A percentile compares a stretch with the other conserved stretches of the same genome.
These are phyloP conservation scores for Phalanger gymnotis DNA, from an alignment of 2,797 vertebrate genomes.

Conservation along the genomic window DNA sequence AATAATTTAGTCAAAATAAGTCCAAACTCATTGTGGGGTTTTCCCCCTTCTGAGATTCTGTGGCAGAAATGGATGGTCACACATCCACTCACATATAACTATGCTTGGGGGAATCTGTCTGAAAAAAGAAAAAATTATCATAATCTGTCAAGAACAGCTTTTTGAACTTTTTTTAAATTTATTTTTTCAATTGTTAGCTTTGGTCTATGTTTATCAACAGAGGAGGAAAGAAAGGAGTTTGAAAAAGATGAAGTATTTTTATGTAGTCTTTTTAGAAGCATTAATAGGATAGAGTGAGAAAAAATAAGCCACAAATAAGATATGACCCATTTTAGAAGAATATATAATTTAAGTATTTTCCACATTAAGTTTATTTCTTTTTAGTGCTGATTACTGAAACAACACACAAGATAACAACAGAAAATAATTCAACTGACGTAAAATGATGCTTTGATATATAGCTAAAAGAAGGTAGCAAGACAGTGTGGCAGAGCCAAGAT, in stretches of 20 bases:
- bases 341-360: background rate
- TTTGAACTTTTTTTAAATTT: background rate
- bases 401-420: background rate
- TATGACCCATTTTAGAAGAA: background rate
- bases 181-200: background rate
- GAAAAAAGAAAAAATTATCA: constrained; percentile 49
- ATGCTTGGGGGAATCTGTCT: constrained; percentile 61
- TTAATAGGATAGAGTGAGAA: background rate
- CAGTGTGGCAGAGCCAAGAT: no score
- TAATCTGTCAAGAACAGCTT: constrained; percentile 42
- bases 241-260: background rate
- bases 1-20: constrained; percentile 37
- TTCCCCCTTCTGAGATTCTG: constrained; percentile 26
- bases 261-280: background rate
- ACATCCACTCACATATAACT: constrained; percentile 31
- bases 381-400: background rate
- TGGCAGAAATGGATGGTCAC: constrained; percentile 59
- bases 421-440: background rate
- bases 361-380: background rate
- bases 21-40: constrained; percentile 49
- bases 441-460: background rate
- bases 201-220: background rate
- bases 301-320: background rate
- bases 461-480: background rate
- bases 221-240: background rate